These are phyloP conservation scores for Solen grandis DNA, from an alignment of 1,140 invertebrate species.

Conservation along the genomic window DNA sequence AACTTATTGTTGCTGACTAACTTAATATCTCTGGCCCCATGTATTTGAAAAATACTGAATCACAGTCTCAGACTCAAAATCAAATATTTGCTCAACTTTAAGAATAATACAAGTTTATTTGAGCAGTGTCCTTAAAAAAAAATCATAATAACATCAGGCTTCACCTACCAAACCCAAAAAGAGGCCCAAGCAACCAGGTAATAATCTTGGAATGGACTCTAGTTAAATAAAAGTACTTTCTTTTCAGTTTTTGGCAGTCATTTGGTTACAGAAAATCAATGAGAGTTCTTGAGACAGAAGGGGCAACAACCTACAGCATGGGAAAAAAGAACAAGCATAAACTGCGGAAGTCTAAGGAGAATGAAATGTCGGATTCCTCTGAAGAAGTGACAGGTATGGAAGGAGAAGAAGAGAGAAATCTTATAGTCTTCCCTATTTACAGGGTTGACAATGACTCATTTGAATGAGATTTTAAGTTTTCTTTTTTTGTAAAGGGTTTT, in stretches of 20 bases:
- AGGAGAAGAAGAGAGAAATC: too few relatives aligned
- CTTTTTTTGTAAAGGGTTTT: not conserved
- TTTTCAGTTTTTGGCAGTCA: not conserved
- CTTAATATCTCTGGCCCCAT: too few relatives aligned
- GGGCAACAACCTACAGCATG: slow-evolving; percentile 72
- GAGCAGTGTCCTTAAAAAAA: not conserved
- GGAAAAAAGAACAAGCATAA: slow-evolving; percentile 76
- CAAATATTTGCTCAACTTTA: too few relatives aligned
- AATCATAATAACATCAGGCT: not conserved
- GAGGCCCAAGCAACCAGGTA: too few relatives aligned
- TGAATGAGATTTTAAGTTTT: not conserved
- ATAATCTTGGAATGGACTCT: too few relatives aligned
- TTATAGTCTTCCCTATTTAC: too few relatives aligned
- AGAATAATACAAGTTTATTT: not conserved
- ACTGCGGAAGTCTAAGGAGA: slow-evolving; percentile 70
- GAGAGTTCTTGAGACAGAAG: slow-evolving; percentile 73
- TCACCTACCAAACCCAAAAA: not conserved
- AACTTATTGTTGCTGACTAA: too few relatives aligned
- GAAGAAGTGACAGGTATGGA: slow-evolving; percentile 67
- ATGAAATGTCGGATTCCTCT: slow-evolving; percentile 70
- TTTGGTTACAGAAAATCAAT: slow-evolving; percentile 54
- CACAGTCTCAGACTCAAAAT: too few relatives aligned
- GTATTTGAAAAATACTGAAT: too few relatives aligned
- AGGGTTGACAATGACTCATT: not conserved
- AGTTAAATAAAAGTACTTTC: too few relatives aligned